phyloP scores from a whole-genome alignment of 2,797 vertebrate species.

The Intellagama lesueurii region DNA sequence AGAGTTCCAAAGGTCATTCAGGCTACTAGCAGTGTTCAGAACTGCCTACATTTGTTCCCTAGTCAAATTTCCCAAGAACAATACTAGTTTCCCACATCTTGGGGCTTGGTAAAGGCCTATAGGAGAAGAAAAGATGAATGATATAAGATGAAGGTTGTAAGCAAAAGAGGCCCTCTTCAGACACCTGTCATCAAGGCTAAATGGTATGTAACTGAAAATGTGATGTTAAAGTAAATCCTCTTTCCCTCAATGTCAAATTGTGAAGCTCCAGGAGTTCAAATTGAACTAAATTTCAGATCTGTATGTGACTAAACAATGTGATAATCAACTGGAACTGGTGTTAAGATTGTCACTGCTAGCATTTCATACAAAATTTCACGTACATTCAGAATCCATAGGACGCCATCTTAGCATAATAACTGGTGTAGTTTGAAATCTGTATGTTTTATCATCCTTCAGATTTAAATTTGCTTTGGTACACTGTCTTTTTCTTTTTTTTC shows the following conservation, averaged over 20 bases:
- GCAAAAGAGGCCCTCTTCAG: background rate
- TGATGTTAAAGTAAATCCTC: background rate
- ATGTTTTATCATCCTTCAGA: background rate
- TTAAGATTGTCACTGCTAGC: background rate
- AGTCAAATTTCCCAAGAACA: background rate
- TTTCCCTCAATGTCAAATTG: background rate
- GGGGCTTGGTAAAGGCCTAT: background rate
- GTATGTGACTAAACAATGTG: slow-evolving; percentile 44
- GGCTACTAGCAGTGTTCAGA: rapidly evolving
- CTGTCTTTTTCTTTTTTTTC: background rate
- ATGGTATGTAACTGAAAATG: slow-evolving; percentile 12
- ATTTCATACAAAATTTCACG: slow-evolving; percentile 5
- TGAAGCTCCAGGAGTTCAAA: slow-evolving; percentile 45
- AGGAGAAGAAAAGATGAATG: background rate
- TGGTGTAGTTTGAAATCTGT: slow-evolving; percentile 30
- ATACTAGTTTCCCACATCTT: background rate
- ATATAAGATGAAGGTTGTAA: background rate
- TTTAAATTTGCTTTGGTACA: background rate
- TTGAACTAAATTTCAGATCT: slow-evolving; percentile 41
- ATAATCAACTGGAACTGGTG: slow-evolving; percentile 4
- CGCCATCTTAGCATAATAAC: background rate
- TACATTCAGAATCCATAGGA: slow-evolving; percentile 16
- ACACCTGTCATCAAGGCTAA: background rate
- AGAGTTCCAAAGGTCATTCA: rapidly evolving
- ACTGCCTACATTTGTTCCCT: background rate